Evolutionary conservation across 2,888 invertebrate genomes (phyloP), one percentile per base, ranked within the genome.

Genomic region (Magallana nippona): DNA sequence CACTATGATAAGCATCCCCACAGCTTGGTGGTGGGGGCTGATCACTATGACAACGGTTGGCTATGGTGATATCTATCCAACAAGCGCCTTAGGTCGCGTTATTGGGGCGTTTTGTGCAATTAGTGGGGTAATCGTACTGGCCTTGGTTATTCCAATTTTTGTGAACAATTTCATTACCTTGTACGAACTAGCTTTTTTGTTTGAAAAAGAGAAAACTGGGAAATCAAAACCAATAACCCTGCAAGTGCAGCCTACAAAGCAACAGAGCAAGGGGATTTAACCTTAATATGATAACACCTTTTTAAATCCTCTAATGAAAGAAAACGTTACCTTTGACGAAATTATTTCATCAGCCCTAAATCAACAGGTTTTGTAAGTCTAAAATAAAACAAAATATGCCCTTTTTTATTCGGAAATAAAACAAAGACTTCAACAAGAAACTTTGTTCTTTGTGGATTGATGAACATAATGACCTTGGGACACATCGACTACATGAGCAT

Each of bases 11-110:
- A 87, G 87, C 13, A 88, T 88, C 11, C 88, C 89, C 11, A 55
- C 55, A 0, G 87, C 82, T 0, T 88, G 88, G 86, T 89, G 87
- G 82, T 88, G 88, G 86, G 85, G 88, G 1, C 58, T 89, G 19
- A 85, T 89, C 56, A 89, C 89, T 17, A 78, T 88, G 83, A 89
- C 89, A 81, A 89, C 89, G 0, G 88, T 89, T 8, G 88, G 88
- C 10, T 89, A 88, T 79, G 89, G 89, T 27, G 89, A 89, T 79
- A 27, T 88, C 17, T 79, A 84, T 58, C 88, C 88, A 2, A 81
- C 85, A 57, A 84, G 88, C 1, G 78, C 80, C 1, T n/a, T 32
- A 0, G 89, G 89, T 15, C 60, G 83, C 55, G 17, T 88, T 17
- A 62, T 87, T 0, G 88, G 86, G 0, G 55, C 86, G 11, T 11